A percentile compares a stretch with the other conserved stretches of the same genome.
phyloP scores from a whole-genome alignment of 2,888 invertebrate genomes.

The Pseudococcus longispinus region DNA sequence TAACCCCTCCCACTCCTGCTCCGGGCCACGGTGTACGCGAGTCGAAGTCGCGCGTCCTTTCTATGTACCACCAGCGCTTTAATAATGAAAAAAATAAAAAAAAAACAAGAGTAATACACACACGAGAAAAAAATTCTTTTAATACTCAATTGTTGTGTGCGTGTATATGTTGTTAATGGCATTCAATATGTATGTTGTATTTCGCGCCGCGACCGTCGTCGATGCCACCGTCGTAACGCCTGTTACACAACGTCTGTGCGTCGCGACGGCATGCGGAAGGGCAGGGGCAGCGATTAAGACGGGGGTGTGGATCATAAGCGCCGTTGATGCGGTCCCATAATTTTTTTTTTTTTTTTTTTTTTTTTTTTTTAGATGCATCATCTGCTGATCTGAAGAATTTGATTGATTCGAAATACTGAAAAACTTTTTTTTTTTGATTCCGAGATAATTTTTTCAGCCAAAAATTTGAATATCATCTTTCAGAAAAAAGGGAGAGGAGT shows the following conservation, averaged over 20 bases:
- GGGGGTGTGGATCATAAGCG: not conserved
- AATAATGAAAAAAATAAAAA: not conserved
- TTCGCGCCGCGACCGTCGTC: slow-evolving; percentile 5
- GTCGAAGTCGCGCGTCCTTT: not conserved
- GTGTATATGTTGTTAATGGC: not conserved
- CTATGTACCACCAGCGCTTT: slow-evolving; percentile 13
- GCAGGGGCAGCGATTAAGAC: not conserved
- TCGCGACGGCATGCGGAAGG: not conserved
- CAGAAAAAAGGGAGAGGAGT: too few relatives aligned
- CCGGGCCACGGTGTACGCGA: not conserved
- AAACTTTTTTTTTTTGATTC: too few relatives aligned
- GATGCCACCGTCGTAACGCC: not conserved
- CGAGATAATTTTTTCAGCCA: too few relatives aligned
- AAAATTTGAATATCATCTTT: too few relatives aligned
- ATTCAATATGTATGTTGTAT: not conserved
- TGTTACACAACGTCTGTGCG: not conserved
- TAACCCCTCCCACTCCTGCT: not conserved
- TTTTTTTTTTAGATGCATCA: too few relatives aligned
- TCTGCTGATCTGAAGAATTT: too few relatives aligned
- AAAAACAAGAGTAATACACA: not conserved
- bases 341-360: too few relatives aligned
- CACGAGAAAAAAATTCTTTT: slow-evolving; percentile 21
- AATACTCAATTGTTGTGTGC: not conserved
- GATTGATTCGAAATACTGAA: too few relatives aligned
- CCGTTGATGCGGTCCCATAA: too few relatives aligned